Evolutionary conservation across 30 jellyfish, hydroid and myxozoan species (phyloP), one percentile per base, ranked within the genome.

Genomic region (Chrysaora quinquecirrha): DNA sequence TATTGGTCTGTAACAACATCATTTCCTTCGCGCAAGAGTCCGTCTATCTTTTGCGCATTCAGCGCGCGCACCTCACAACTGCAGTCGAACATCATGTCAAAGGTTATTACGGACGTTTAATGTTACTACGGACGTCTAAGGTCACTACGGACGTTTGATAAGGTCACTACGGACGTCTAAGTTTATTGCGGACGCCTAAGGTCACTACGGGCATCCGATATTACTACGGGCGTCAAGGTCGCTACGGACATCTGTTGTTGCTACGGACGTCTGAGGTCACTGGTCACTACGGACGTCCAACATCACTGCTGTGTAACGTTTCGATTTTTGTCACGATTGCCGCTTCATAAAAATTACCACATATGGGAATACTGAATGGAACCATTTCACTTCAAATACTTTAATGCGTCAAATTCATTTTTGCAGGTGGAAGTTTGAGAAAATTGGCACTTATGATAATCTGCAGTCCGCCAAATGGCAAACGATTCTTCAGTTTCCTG

Each of bases 61-160:
- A 52, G 68, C 25, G 68, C 68, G 68, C 68, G 68, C 68, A 52
- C 68, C 68, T 25, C 68, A 52, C 68, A 25, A 52, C 68, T 52
- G 68, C 68, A 52, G 68, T 52, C 12, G 25, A 52, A 52, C 27
- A 12, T 19, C 68, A 52, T 52, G 68, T 52, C 68, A 10, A 52
- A 19, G 12, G 68, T 52, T 2, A 19, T 25, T 19, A 52, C 68
- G 68, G 68, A 52, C 25, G 68, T 52, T 20, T 52, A 19, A 19
- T 16, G 24, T 52, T 9, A 52, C 29, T 19, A 25, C 68, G 25
- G 68, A 52, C 12, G 68, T 52, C 68, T 3, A 20, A 19, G 9
- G 68, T 52, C 2, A 52, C 68, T 9, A 52, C 68, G 68, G 25
- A 20, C 68, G 68, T 52, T 25, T 52, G 54, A 14, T 38, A n/a